Conservation (phyloP, 1,140 invertebrate species). For the Protaetia brevitarsis region DNA sequence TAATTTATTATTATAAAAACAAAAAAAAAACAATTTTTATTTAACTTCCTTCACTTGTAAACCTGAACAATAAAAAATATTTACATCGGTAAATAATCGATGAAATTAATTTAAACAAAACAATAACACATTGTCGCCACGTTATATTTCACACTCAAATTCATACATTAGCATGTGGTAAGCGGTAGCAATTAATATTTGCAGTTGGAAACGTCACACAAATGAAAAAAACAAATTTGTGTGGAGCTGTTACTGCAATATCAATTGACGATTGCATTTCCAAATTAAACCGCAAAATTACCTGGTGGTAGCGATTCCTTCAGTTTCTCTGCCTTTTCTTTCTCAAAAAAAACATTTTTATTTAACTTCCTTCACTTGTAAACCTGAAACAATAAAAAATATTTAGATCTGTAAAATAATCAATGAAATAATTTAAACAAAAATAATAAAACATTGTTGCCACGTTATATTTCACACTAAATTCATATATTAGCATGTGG, state of each 20-base stretch:
- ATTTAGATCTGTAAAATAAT: constrained; percentile 18
- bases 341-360: constrained; percentile 39
- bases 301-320: constrained; percentile 82
- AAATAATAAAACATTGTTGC: not conserved
- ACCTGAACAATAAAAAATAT: constrained; percentile 57
- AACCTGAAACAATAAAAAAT: constrained; percentile 58
- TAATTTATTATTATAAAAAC: too few species aligned
- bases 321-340: constrained; percentile 97
- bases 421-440: too few species aligned
- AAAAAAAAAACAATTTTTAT: constrained; percentile 45
- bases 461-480: not conserved
- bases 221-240: not conserved
- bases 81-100: constrained; percentile 24
- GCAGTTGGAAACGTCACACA: constrained; percentile 18
- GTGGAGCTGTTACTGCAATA: constrained; percentile 10
- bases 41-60: constrained; percentile 82
- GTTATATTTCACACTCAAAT: constrained; percentile 5
- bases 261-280: not conserved
- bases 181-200: constrained; percentile 2
- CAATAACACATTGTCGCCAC: not conserved
- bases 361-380: constrained; percentile 82
- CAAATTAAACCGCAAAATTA: not conserved
- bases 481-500: constrained; percentile 1
- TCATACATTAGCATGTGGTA: constrained; percentile 3
- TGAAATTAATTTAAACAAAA: too few species aligned